These are phyloP conservation scores for Sisor rabdophorus DNA, from an alignment of 2,113 vertebrate species.

Conservation along the genomic window DNA sequence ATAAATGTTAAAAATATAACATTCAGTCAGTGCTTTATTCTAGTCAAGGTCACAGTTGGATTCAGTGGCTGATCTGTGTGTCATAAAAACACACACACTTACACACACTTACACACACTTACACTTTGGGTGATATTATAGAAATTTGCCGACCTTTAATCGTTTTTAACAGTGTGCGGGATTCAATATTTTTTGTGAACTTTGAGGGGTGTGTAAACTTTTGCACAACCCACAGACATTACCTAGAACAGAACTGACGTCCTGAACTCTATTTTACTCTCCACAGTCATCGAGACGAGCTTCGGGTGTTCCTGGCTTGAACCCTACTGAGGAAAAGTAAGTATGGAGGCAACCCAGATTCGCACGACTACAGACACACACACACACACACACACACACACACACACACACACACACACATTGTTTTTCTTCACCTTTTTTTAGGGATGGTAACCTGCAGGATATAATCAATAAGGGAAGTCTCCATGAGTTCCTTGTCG, in stretches of 20 bases:
- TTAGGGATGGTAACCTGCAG: slow-evolving; percentile 91
- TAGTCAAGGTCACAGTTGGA: background rate
- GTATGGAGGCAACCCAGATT: slow-evolving; percentile 42
- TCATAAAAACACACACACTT: background rate
- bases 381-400: background rate
- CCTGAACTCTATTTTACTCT: background rate
- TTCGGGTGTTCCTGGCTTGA: slow-evolving; percentile 87
- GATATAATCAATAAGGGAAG: slow-evolving; percentile 85
- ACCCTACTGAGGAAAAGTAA: slow-evolving; percentile 93
- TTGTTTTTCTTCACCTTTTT: background rate
- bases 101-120: background rate
- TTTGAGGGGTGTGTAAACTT: background rate
- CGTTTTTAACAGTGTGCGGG: background rate
- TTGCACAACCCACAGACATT: background rate
- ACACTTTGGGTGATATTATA: background rate
- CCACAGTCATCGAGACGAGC: slow-evolving; percentile 84
- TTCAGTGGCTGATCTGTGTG: background rate
- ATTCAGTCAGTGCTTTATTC: background rate
- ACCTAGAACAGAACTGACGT: too few species aligned
- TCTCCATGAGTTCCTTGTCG: slow-evolving; percentile 86
- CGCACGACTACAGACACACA: background rate
- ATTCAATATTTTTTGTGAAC: background rate
- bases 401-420: background rate
- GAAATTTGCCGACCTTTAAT: background rate
- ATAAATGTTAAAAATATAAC: too few species aligned